Base-by-base conservation (phyloP, 2,888 invertebrate genomes). In the Trichogramma evanescens region DNA sequence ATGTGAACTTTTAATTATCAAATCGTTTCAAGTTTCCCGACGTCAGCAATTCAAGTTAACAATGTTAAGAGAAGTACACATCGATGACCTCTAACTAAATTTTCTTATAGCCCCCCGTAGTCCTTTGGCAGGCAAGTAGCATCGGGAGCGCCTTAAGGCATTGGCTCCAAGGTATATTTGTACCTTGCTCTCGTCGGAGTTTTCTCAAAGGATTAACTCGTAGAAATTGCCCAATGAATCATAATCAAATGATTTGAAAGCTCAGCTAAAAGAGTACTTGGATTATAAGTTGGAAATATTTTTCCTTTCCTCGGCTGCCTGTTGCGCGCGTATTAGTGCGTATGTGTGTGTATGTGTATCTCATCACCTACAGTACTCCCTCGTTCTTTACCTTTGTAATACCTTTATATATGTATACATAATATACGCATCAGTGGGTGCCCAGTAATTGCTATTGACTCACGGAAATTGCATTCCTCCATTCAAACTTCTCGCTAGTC, bases 401-500 rank as follows among this genome's bases (percentile, higher is more conserved):
- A 26, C 26, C 26, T 26, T 26, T 26, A 26, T 26, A 26, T 26
- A 26, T 26, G 26, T 26, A 26, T 26, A 26, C 26, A 26, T 26
- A 26, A 26, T 26, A 26, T 26, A 26, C 26, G 26, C 26, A 26
- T 26, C 26, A 26, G 26, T 26, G 26, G 26, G 26, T 26, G 26
- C 38, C 44, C 48, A 60, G 59, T 64, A 64, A 64, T 64, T 64
- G 59, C 62, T 64, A 62, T 64, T 64, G 64, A 64, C 64, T 64
- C 64, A 59, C 62, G 64, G 59, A 64, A 64, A 64, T 64, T 64
- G 64, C 64, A 64, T 64, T 64, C 64, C 64, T 64, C 62, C 64
- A 64, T 64, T 64, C 62, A 64, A 64, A 64, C 64, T 64, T 64
- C 26, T 26, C 26, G 26, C 26, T 26, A 26, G 26, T 26, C 26